phyloP scores from a whole-genome alignment of 2,797 vertebrate genomes.

The Pampus argenteus region DNA sequence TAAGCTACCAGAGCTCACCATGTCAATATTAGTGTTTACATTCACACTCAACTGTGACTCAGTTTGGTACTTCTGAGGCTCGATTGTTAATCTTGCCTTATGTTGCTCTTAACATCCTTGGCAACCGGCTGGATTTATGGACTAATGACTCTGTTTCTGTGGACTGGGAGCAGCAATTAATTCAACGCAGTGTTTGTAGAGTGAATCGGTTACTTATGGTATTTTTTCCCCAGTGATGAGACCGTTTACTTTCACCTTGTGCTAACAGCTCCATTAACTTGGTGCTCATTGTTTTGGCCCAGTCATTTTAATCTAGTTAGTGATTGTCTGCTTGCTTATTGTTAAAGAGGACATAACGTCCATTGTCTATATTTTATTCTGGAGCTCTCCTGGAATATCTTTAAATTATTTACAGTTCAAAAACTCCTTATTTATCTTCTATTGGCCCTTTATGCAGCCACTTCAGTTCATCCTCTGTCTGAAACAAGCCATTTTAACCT shows the following conservation, averaged over 20 bases:
- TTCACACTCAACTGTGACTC: conserved; percentile 67
- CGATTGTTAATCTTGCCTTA: conserved; percentile 75
- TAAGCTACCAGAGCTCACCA: conserved; percentile 64
- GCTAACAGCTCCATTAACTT: conserved; percentile 16
- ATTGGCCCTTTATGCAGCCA: not conserved
- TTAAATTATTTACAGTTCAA: not conserved
- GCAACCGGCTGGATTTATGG: conserved; percentile 73
- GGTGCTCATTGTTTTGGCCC: not conserved
- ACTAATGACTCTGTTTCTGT: conserved; percentile 69
- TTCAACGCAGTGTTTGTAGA: conserved; percentile 53
- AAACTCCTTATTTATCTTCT: not conserved
- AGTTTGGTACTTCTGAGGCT: conserved; percentile 72
- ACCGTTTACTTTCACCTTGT: conserved; percentile 12
- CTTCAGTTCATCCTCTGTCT: not conserved
- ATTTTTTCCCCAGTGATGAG: not conserved
- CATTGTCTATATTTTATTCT: not conserved
- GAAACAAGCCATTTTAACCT: too few species aligned
- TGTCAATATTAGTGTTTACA: conserved; percentile 80
- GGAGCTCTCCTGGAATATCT: not conserved
- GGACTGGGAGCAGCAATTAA: conserved; percentile 71
- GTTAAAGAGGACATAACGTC: not conserved
- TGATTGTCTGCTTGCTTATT: not conserved
- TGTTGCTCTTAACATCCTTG: conserved; percentile 74
- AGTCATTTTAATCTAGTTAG: not conserved
- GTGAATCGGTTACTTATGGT: conserved; percentile 54